Evolutionary conservation across 2,888 invertebrate species (phyloP).

Genomic region (Acanthococcus lagerstroemiae): DNA sequence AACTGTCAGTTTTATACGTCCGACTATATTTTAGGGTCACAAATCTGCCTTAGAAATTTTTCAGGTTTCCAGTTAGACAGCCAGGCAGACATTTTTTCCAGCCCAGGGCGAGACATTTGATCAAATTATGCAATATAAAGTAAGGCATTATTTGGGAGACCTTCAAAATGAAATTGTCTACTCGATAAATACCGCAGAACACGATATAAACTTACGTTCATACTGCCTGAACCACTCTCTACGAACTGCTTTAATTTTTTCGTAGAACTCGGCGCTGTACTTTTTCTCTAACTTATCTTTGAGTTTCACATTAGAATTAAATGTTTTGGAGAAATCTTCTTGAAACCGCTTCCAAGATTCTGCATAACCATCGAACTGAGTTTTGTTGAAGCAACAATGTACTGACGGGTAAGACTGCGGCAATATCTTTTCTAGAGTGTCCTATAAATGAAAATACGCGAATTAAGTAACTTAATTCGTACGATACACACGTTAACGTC

Average conservation of each 20-base stretch:
- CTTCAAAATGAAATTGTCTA: too few relatives aligned
- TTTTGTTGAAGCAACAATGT: slow-evolving; percentile 11
- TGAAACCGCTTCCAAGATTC: slow-evolving; percentile 3
- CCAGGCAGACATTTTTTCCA: too few relatives aligned
- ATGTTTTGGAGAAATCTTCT: background rate
- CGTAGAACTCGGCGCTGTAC: slow-evolving; percentile 1
- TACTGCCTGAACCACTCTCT: background rate
- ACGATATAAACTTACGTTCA: background rate
- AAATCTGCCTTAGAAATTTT: too few relatives aligned
- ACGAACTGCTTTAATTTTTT: slow-evolving; percentile 2
- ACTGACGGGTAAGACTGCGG: slow-evolving; percentile 1
- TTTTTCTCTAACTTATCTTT: slow-evolving; percentile 12
- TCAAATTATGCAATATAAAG: too few relatives aligned
- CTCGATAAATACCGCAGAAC: too few relatives aligned
- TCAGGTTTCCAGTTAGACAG: too few relatives aligned
- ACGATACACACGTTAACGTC: background rate
- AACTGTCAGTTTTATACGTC: too few relatives aligned
- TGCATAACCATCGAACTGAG: background rate
- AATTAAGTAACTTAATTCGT: background rate
- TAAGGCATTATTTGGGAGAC: too few relatives aligned
- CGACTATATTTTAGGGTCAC: too few relatives aligned
- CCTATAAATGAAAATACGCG: background rate
- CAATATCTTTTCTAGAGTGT: background rate
- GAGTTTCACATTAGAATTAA: background rate
- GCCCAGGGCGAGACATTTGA: too few relatives aligned